Evolutionary conservation across 2,888 invertebrate genomes (phyloP), one percentile per base, ranked within the genome.

Genomic region (Lacanobia oleracea): DNA sequence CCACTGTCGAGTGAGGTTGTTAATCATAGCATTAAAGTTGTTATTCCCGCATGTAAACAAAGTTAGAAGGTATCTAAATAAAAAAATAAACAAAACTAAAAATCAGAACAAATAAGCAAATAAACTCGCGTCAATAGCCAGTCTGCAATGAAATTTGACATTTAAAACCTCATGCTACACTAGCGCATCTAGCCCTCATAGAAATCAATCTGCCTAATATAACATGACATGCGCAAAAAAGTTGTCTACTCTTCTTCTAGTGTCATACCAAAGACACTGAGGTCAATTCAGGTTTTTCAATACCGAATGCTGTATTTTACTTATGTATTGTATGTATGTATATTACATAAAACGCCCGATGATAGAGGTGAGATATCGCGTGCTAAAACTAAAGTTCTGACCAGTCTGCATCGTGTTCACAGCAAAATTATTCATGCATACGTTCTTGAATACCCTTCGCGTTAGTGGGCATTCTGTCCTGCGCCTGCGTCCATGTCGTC

Each of bases 391-490:
- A 45, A 51, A 61, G 18, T 78, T 78, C 37, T 45, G 45, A 71
- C 21, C n/a, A 56, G 8, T 18, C 37, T 57, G 53, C 50, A 21
- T 48, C 54, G 43, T 51, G n/a, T 21, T 51, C 57, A 10, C 37
- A 10, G 53, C 27, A 23, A 54, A n/a, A 59, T 78, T 37, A 51
- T 53, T 78, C 78, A 72, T 62, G 60, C 27, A 62, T 27, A 18
- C 27, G 40, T 65, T 56, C 16, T 75, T 80, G 50, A 45, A 67
- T 37, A 54, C 67, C 63, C 53, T 68, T 61, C 60, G 53, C 37
- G 43, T 37, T 57, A 81, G 65, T 78, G 70, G 62, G 62, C n/a
- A 77, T 72, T 80, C 71, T 76, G 70, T 61, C 33, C 27, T 53
- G 59, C 40, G 40, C 12, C 59, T 53, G 59, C 40, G 40, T 21